Evolutionary conservation across 2,113 vertebrate species (phyloP).

Genomic region (Cebus imitator): DNA sequence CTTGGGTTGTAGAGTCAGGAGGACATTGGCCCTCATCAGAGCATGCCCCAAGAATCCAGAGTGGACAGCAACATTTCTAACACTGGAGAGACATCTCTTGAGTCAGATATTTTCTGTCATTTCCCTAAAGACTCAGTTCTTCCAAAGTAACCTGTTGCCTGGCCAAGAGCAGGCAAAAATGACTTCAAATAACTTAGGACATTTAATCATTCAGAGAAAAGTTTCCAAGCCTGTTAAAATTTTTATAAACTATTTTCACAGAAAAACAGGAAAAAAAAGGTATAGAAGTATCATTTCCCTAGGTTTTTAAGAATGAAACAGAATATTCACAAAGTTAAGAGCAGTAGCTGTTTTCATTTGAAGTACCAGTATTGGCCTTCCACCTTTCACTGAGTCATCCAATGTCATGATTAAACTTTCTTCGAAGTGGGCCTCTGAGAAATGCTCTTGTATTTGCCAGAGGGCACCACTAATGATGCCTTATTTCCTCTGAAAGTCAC

Average conservation of each 20-base stretch:
- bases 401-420: neutral
- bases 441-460: neutral
- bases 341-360: neutral
- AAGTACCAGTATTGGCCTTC: neutral
- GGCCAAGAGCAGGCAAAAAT: neutral
- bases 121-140: neutral
- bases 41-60: neutral
- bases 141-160: neutral
- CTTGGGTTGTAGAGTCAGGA: neutral
- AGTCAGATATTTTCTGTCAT: neutral
- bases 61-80: neutral
- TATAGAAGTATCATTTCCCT: neutral
- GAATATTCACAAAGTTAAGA: slow-evolving; percentile 18
- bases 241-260: slow-evolving; percentile 18
- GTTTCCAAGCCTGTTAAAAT: slow-evolving; percentile 1
- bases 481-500: neutral
- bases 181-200: neutral
- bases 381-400: neutral
- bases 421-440: neutral
- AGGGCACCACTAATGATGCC: neutral
- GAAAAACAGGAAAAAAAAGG: neutral
- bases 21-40: neutral
- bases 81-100: neutral
- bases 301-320: neutral
- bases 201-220: slow-evolving; percentile 3